Evolutionary conservation across 2,888 invertebrate species (phyloP), one percentile per base, ranked within the genome.

Genomic region (Eupithecia pulchellata): DNA sequence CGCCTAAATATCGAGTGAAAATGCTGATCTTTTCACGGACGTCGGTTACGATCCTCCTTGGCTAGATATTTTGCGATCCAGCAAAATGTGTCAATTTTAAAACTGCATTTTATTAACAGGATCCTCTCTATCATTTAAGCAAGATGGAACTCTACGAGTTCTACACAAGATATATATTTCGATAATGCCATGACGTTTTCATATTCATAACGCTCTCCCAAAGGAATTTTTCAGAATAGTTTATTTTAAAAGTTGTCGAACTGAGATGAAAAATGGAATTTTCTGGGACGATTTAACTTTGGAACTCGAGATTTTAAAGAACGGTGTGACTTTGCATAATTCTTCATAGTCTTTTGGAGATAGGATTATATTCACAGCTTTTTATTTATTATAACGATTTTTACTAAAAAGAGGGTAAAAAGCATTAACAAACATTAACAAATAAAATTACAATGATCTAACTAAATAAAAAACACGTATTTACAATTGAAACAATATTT

Each of bases 121-220:
- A 61, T 69, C 52, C 65, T 52, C 63, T 58, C 66, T n/a, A 62
- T 68, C 64, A 65, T 55, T 72, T 65, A 72, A 34, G 60, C 69
- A 52, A 69, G 17, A 67, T 30, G n/a, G 61, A 67, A 68, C 72
- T 64, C 60, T 72, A 67, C 64, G 42, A 58, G 30, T 57, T 20
- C 27, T 14, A 30, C 72, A 20, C 27, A 27, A 72, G 58, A 73
- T 42, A 78, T 75, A 78, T 71, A 75, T 77, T 79, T 79, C 71
- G 77, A 82, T 82, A 81, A 81, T 80, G 78, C 77, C 75, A 77
- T 73, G 69, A 76, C 74, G 73, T 76, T 74, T 83, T 79, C 78
- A 79, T 81, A 81, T 83, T 83, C 82, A 82, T 79, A 76, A 64
- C 76, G 69, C 29, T 62, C 61, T 74, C 77, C 74, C 75, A 64